Evolutionary conservation across 2,113 vertebrate genomes (phyloP).

Genomic region (Theropithecus gelada): DNA sequence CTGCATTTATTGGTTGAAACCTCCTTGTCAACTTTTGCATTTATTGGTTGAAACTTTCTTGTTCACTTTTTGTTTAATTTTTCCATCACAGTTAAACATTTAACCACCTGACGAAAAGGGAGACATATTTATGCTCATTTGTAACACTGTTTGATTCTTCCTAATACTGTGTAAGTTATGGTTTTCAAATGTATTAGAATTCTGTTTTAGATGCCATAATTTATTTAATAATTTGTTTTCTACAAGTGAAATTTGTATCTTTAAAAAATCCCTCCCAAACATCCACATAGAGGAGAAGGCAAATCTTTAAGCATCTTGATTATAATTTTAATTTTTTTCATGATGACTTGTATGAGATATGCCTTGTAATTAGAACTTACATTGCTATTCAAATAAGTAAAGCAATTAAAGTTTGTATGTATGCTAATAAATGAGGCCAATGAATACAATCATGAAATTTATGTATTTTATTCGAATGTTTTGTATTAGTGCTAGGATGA

Average conservation of each 20-base stretch:
- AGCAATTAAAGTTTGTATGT: too few relatives aligned
- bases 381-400: background rate
- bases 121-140: background rate
- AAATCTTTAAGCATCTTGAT: background rate
- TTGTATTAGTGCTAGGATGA: background rate
- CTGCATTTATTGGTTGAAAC: background rate
- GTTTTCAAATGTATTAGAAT: background rate
- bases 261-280: background rate
- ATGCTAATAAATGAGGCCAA: background rate
- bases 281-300: background rate
- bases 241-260: background rate
- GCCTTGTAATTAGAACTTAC: background rate
- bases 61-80: background rate
- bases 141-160: background rate
- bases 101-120: background rate
- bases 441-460: background rate
- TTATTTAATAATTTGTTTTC: background rate
- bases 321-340: background rate
- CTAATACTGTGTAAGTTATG: background rate
- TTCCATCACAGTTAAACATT: slow-evolving; percentile 19
- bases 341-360: background rate
- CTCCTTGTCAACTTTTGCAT: background rate
- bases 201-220: background rate
- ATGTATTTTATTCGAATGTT: background rate
- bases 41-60: background rate